Conservation (phyloP, 2,113 vertebrate species). For the Xenopus borealis region DNA sequence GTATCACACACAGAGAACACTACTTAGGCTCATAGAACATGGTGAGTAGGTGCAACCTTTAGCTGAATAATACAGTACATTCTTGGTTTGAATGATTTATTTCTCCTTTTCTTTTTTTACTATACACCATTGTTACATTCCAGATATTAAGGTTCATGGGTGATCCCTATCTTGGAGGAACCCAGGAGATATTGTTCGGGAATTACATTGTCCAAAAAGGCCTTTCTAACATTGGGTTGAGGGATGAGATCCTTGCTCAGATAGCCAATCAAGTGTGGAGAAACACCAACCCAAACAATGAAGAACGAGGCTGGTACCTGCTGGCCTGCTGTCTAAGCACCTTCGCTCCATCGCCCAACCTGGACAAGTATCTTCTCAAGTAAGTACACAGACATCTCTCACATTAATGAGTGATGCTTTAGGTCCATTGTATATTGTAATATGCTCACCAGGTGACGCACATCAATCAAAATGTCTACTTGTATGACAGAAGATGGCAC, state of each 20-base stretch:
- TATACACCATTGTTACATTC: background rate
- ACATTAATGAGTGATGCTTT: too few species aligned
- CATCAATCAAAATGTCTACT: too few species aligned
- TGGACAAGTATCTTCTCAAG: constrained; percentile 94
- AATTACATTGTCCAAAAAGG: constrained; percentile 93
- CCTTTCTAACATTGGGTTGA: constrained; percentile 67
- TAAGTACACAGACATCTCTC: constrained; percentile 57
- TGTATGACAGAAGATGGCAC: too few species aligned
- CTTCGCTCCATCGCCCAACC: constrained; percentile 74
- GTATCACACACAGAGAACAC: too few species aligned
- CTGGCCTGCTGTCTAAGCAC: constrained; percentile 80
- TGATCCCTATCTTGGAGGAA: constrained; percentile 82
- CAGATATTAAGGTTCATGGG: constrained; percentile 96
- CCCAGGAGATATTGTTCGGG: constrained; percentile 84
- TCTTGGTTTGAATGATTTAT: too few species aligned
- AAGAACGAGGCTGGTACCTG: constrained; percentile 90
- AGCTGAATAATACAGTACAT: too few species aligned
- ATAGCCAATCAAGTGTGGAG: constrained; percentile 93
- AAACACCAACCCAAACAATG: constrained; percentile 80
- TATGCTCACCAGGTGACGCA: too few species aligned
- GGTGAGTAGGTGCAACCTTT: too few species aligned
- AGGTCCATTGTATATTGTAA: too few species aligned
- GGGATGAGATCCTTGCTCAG: constrained; percentile 90
- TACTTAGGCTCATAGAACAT: too few species aligned
- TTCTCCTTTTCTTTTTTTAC: too few species aligned